These are phyloP conservation scores for Dryas iulia DNA, from an alignment of 1,140 invertebrate species.

Conservation along the genomic window DNA sequence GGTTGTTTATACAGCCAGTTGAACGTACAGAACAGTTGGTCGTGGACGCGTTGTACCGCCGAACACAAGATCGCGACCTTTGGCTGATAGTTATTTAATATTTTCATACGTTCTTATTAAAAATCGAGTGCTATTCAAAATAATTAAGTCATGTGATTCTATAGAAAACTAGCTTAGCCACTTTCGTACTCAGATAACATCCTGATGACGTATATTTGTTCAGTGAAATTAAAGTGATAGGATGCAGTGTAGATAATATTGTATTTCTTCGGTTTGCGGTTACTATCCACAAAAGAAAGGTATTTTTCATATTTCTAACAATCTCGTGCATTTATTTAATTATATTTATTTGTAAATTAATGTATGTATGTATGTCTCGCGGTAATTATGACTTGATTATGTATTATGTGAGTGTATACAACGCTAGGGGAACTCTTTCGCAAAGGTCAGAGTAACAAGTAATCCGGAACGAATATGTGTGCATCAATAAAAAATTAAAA, in stretches of 20 bases:
- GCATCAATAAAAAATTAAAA: not conserved
- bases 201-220: constrained; percentile 50
- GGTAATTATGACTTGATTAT: not conserved
- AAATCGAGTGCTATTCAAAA: not conserved
- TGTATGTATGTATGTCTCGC: not conserved
- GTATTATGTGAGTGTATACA: not conserved
- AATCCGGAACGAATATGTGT: constrained; percentile 13
- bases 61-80: constrained; percentile 32
- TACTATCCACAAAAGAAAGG: constrained; percentile 43
- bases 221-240: constrained; percentile 47
- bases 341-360: not conserved
- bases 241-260: constrained; percentile 47
- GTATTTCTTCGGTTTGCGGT: constrained; percentile 56
- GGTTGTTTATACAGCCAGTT: constrained; percentile 38
- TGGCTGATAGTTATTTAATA: constrained; percentile 18
- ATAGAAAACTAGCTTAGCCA: not conserved
- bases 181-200: constrained; percentile 24
- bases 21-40: constrained; percentile 35
- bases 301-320: constrained; percentile 33
- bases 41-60: constrained; percentile 37
- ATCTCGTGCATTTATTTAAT: not conserved
- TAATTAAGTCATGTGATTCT: not conserved
- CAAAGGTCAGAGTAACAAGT: constrained; percentile 17
- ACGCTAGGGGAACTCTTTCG: constrained; percentile 5
- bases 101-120: not conserved